phyloP scores from a whole-genome alignment of 2,113 vertebrate species.

The Oncorhynchus mykiss region DNA sequence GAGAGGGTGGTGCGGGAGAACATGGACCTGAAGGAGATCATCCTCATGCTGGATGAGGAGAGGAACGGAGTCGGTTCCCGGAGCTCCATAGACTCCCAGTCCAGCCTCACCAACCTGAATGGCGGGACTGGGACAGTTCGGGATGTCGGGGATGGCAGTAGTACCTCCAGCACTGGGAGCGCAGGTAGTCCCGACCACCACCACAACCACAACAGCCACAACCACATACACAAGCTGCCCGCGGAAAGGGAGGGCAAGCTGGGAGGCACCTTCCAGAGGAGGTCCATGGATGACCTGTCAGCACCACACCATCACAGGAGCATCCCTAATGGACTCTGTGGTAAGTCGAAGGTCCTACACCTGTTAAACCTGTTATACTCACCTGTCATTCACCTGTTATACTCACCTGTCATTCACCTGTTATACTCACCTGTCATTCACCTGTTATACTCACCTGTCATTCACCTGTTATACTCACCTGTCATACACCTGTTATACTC shows the following conservation, averaged over 20 bases:
- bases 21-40: slow-evolving; percentile 92
- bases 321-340: slow-evolving; percentile 91
- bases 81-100: slow-evolving; percentile 96
- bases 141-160: slow-evolving; percentile 94
- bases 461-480: too few species aligned
- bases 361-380: not conserved
- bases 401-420: too few species aligned
- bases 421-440: too few species aligned
- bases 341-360: slow-evolving; percentile 70
- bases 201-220: slow-evolving; percentile 72
- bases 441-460: too few species aligned
- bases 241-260: slow-evolving; percentile 73
- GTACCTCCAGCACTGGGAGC: slow-evolving; percentile 91
- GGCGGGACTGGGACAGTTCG: slow-evolving; percentile 81
- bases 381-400: not conserved
- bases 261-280: slow-evolving; percentile 72
- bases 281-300: slow-evolving; percentile 92
- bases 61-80: slow-evolving; percentile 85
- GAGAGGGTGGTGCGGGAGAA: slow-evolving; percentile 89
- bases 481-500: too few species aligned
- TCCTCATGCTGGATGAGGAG: slow-evolving; percentile 93
- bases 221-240: slow-evolving; percentile 70
- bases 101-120: slow-evolving; percentile 87
- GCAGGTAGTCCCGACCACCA: slow-evolving; percentile 90
- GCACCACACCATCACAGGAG: slow-evolving; percentile 88